Conservation (phyloP, 2,797 vertebrate species). For the Silurus lanzhouensis region DNA sequence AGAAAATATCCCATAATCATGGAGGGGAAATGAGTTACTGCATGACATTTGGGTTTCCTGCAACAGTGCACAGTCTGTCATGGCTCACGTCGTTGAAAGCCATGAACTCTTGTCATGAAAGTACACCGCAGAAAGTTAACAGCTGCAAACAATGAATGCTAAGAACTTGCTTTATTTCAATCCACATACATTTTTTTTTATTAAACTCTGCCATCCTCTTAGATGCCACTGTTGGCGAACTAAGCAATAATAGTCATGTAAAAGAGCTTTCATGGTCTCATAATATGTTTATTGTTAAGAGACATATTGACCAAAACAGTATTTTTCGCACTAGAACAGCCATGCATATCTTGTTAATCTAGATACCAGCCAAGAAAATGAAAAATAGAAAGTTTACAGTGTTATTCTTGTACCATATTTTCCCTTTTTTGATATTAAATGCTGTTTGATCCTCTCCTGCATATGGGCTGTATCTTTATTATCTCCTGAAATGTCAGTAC, state of each 20-base stretch:
- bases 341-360: neutral
- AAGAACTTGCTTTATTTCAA: constrained; percentile 25
- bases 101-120: constrained; percentile 42
- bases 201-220: neutral
- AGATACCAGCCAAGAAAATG: neutral
- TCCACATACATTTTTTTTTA: neutral
- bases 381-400: neutral
- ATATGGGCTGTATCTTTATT: neutral
- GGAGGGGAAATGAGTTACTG: constrained; percentile 47
- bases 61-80: constrained; percentile 44
- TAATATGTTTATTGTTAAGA: constrained; percentile 13
- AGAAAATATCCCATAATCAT: constrained; percentile 48
- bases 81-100: constrained; percentile 22
- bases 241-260: neutral
- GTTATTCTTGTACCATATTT: neutral
- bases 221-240: neutral
- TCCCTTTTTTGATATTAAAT: neutral
- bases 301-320: neutral
- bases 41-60: constrained; percentile 49
- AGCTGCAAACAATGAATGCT: constrained; percentile 17
- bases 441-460: neutral
- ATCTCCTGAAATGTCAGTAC: neutral
- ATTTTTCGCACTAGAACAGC: neutral
- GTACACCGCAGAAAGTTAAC: constrained; percentile 34
- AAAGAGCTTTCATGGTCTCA: neutral